A percentile compares a stretch with the other conserved stretches of the same genome.
Evolutionary conservation across 2,113 vertebrate species (phyloP).

Genomic region (Amblyornis subalaris): DNA sequence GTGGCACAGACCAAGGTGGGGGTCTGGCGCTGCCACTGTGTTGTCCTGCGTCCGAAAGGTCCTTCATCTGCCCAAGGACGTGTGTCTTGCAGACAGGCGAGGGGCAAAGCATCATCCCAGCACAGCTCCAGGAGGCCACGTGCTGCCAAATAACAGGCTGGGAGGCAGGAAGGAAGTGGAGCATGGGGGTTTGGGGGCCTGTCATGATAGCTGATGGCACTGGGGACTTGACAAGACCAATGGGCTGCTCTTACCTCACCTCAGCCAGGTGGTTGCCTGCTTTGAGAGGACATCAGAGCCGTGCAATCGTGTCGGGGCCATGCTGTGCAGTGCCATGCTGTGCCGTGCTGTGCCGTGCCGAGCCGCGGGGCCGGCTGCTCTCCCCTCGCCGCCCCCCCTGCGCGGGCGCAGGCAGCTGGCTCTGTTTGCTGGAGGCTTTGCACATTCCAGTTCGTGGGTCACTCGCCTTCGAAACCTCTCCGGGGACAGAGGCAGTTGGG

Average conservation of each 20-base stretch:
- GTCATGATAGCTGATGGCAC: fast-evolving
- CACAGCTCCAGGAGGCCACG: neutral
- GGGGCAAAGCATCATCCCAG: neutral
- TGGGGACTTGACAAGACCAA: neutral
- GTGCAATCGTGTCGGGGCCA: neutral
- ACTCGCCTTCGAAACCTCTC: slow-evolving; percentile 53
- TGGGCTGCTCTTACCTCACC: neutral
- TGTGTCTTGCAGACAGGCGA: fast-evolving
- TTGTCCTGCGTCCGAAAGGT: neutral
- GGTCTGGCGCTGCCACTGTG: fast-evolving
- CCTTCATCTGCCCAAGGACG: neutral
- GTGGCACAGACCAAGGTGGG: neutral
- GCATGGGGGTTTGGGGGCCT: neutral
- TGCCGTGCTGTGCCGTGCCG: neutral
- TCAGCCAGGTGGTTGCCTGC: neutral
- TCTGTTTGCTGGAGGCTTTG: slow-evolving; percentile 62
- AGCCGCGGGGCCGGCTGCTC: neutral
- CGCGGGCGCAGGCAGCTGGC: slow-evolving; percentile 51
- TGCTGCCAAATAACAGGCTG: neutral
- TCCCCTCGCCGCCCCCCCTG: neutral
- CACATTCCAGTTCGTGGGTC: slow-evolving; percentile 59
- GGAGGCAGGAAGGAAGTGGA: neutral
- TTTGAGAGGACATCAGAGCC: fast-evolving
- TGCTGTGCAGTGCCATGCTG: neutral
- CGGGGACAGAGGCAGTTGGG: slow-evolving; percentile 41